Evolutionary conservation across 2,888 invertebrate species (phyloP).

Genomic region (Beris morrisii): DNA sequence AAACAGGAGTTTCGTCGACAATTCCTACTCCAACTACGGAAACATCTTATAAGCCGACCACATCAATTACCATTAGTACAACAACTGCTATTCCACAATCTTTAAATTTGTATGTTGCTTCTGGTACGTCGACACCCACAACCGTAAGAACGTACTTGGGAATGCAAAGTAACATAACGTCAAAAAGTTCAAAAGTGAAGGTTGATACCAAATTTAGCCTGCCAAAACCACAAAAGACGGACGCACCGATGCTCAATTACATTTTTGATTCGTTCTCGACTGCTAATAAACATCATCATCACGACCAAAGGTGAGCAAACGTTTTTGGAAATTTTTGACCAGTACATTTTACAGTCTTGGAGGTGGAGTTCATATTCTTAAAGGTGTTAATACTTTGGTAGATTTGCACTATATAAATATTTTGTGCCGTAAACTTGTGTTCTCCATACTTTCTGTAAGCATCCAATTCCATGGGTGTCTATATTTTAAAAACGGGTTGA

Average conservation of each 20-base stretch:
- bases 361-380: too few relatives aligned
- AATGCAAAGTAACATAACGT: constrained; percentile 35
- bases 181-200: constrained; percentile 22
- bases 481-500: too few relatives aligned
- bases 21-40: constrained; percentile 5
- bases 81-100: not conserved
- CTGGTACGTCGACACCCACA: constrained; percentile 31
- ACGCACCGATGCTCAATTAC: constrained; percentile 73
- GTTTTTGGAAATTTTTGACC: too few relatives aligned
- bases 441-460: too few relatives aligned
- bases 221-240: constrained; percentile 61
- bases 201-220: constrained; percentile 50
- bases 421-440: too few relatives aligned
- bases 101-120: constrained; percentile 11
- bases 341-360: too few relatives aligned
- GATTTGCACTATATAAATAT: too few relatives aligned
- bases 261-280: constrained; percentile 72
- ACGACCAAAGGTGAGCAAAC: constrained; percentile 63
- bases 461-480: too few relatives aligned
- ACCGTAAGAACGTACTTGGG: constrained; percentile 38
- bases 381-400: too few relatives aligned
- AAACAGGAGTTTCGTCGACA: not conserved
- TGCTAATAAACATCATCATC: constrained; percentile 71
- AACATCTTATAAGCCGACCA: not conserved
- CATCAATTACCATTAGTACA: constrained; percentile 3